A percentile compares a stretch with the other conserved stretches of the same genome.
Evolutionary conservation across 1,140 invertebrate genomes (phyloP).

Genomic region (Branchinecta lynchi): DNA sequence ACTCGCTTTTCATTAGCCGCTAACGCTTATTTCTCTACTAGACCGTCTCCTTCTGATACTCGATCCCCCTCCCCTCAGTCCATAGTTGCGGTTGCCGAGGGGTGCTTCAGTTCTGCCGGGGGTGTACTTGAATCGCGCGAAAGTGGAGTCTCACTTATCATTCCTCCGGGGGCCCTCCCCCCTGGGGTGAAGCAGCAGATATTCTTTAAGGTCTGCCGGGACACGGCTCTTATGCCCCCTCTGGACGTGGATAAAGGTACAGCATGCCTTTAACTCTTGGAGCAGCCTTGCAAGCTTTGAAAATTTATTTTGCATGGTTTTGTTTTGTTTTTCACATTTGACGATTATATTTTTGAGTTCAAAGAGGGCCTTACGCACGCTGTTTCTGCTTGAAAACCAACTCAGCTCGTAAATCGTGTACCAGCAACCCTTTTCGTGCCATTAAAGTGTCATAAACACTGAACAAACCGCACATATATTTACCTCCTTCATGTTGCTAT

Average conservation of each 20-base stretch:
- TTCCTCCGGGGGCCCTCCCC: slow-evolving; percentile 70
- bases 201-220: slow-evolving; percentile 72
- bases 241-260: slow-evolving; percentile 73
- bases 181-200: slow-evolving; percentile 68
- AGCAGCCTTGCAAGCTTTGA: background rate
- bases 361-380: too few relatives aligned
- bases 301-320: too few relatives aligned
- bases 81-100: slow-evolving; percentile 41
- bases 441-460: too few relatives aligned
- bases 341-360: too few relatives aligned
- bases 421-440: too few relatives aligned
- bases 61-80: slow-evolving; percentile 24
- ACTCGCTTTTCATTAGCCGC: too few relatives aligned
- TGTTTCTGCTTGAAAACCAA: too few relatives aligned
- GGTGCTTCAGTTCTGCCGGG: slow-evolving; percentile 57
- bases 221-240: slow-evolving; percentile 51
- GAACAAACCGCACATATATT: too few relatives aligned
- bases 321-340: too few relatives aligned
- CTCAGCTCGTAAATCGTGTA: too few relatives aligned
- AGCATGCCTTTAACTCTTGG: slow-evolving; percentile 15
- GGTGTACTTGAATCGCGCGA: slow-evolving; percentile 63
- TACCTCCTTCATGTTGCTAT: too few relatives aligned
- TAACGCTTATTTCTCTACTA: background rate
- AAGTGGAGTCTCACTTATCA: slow-evolving; percentile 73
- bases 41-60: slow-evolving; percentile 18